Conservation (phyloP, 2,888 invertebrate genomes). For the Hecatera dysodea region DNA sequence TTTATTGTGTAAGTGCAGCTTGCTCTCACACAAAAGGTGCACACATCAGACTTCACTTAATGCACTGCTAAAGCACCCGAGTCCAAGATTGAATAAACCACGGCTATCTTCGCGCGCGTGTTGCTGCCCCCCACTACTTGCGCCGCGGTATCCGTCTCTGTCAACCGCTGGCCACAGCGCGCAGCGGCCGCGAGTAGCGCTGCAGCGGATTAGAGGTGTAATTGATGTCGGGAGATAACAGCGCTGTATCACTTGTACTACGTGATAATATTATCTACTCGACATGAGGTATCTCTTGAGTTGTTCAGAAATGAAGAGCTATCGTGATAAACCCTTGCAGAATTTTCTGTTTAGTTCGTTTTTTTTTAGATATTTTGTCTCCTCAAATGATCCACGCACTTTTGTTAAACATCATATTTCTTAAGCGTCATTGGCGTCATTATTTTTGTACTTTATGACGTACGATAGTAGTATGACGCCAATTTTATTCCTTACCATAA, state of each 20-base stretch:
- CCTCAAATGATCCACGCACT: background rate
- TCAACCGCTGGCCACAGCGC: conserved; percentile 48
- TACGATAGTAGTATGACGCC: too few relatives aligned
- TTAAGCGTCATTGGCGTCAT: background rate
- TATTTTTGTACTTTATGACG: too few relatives aligned
- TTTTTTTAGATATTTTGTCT: background rate
- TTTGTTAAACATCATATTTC: background rate
- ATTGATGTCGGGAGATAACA: conserved; percentile 54
- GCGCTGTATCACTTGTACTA: conserved; percentile 25
- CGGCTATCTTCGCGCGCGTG: conserved; percentile 19
- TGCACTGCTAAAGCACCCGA: conserved; percentile 35
- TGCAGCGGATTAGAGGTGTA: conserved; percentile 62
- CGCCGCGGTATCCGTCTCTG: conserved; percentile 53
- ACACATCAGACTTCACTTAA: conserved; percentile 30
- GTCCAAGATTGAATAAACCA: conserved; percentile 51
- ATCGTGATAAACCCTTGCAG: background rate
- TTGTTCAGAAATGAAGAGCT: background rate
- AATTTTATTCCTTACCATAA: too few relatives aligned
- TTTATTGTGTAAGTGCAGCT: conserved; percentile 16
- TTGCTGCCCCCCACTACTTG: conserved; percentile 20
- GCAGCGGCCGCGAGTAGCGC: conserved; percentile 42
- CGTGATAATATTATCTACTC: conserved; percentile 43
- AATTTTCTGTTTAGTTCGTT: background rate
- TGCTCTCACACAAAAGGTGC: conserved; percentile 5
- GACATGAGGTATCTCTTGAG: conserved; percentile 12